Conservation (phyloP, 2,888 invertebrate genomes). For the Acrobasis repandana region DNA sequence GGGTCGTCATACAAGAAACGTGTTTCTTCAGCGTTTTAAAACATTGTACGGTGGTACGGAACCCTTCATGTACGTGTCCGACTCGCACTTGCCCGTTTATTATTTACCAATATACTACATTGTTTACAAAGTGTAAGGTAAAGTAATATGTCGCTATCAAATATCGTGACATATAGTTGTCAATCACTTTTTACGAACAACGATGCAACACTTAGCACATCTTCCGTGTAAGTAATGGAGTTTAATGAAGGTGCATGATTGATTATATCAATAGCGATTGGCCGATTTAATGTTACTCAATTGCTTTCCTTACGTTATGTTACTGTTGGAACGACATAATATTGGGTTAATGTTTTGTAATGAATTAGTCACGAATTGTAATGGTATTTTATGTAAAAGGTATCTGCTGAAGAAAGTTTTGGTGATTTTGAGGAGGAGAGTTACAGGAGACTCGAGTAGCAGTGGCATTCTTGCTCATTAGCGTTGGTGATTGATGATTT, state of each 20-base stretch:
- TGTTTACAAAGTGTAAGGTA: not conserved
- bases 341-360: constrained; percentile 17
- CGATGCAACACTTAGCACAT: not conserved
- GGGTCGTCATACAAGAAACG: no score
- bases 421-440: no score
- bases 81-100: no score
- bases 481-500: no score
- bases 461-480: no score
- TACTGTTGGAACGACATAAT: constrained; percentile 16
- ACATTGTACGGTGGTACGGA: no score
- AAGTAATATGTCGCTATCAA: not conserved
- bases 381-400: not conserved
- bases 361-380: not conserved
- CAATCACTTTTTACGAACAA: constrained; percentile 7
- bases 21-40: no score
- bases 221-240: constrained; percentile 25
- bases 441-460: no score
- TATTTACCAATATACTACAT: not conserved
- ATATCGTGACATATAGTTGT: constrained; percentile 10
- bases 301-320: constrained; percentile 25
- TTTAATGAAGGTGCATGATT: constrained; percentile 28
- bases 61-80: no score
- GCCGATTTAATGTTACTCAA: constrained; percentile 28
- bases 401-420: not conserved
- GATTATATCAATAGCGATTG: constrained; percentile 16